Percentiles rank a stretch among this genome's conserved stretches.
Evolutionary conservation across 2,888 invertebrate species (phyloP).

Genomic region (Odontomyia ornata): DNA sequence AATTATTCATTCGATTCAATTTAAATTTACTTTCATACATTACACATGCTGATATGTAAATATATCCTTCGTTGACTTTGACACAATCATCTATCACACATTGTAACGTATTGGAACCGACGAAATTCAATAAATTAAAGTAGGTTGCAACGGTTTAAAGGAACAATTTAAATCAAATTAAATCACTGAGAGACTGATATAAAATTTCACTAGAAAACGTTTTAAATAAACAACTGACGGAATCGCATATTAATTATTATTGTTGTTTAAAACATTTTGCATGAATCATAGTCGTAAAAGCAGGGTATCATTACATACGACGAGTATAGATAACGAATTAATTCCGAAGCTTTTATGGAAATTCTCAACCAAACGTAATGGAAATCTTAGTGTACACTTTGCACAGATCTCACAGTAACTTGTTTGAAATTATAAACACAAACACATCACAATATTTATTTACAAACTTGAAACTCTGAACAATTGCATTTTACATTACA

Average conservation of each 20-base stretch:
- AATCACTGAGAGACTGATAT: too few relatives aligned
- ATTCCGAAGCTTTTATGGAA: background rate
- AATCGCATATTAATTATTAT: background rate
- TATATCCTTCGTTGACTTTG: background rate
- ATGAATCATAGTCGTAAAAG: background rate
- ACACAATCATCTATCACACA: background rate
- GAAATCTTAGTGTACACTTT: background rate
- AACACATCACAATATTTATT: too few relatives aligned
- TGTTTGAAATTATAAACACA: too few relatives aligned
- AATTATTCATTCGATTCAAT: conserved; percentile 15
- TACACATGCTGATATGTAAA: background rate
- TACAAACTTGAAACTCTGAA: too few relatives aligned
- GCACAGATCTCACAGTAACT: background rate
- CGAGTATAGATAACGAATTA: background rate
- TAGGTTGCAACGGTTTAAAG: background rate
- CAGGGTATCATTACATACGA: background rate
- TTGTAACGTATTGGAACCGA: background rate
- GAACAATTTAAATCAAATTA: background rate
- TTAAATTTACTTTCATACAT: background rate
- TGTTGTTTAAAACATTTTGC: background rate
- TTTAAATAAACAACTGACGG: background rate
- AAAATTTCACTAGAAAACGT: background rate
- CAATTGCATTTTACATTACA: too few relatives aligned
- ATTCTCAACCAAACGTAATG: background rate
- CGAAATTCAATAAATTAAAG: background rate